Evolutionary conservation across 2,888 invertebrate species (phyloP).

Genomic region (Drosophila flavopinicola): DNA sequence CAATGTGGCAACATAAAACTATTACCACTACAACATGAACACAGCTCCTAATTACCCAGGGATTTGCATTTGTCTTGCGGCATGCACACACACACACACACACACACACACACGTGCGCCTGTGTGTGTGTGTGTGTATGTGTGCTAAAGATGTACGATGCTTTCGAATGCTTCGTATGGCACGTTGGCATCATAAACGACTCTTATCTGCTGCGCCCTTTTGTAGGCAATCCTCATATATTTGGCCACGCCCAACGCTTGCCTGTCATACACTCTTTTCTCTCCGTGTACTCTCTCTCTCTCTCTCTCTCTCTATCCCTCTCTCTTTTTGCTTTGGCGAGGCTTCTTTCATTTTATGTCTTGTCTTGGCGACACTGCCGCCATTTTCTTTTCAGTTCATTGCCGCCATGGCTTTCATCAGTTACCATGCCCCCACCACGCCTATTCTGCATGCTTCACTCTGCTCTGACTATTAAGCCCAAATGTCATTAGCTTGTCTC

Average conservation of each 20-base stretch:
- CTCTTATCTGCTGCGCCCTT: constrained; percentile 66
- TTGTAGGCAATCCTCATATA: constrained; percentile 55
- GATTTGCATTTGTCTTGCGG: constrained; percentile 79
- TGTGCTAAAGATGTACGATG: constrained; percentile 38
- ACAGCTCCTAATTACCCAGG: constrained; percentile 81
- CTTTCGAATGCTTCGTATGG: constrained; percentile 41
- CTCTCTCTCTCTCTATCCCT: no score
- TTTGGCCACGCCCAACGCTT: constrained; percentile 43
- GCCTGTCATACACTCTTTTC: constrained; percentile 44
- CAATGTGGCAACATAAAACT: constrained; percentile 80
- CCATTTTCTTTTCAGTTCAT: constrained; percentile 71
- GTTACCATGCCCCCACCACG: constrained; percentile 2
- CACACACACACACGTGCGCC: background rate
- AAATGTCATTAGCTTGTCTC: constrained; percentile 75
- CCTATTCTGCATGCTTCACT: background rate
- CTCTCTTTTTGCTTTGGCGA: constrained; percentile 14
- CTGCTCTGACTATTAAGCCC: constrained; percentile 58
- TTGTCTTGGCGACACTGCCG: constrained; percentile 58
- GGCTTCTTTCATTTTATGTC: constrained; percentile 62
- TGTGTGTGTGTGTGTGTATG: constrained; percentile 7
- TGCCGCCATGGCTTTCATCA: constrained; percentile 64
- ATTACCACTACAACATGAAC: constrained; percentile 80
- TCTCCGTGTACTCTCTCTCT: constrained; percentile 8
- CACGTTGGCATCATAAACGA: constrained; percentile 75
- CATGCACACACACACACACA: constrained; percentile 32